Percentiles rank a stretch among this genome's conserved stretches.
Conservation (phyloP, 2,113 vertebrate species). For the Sminthopsis crassicaudata region DNA sequence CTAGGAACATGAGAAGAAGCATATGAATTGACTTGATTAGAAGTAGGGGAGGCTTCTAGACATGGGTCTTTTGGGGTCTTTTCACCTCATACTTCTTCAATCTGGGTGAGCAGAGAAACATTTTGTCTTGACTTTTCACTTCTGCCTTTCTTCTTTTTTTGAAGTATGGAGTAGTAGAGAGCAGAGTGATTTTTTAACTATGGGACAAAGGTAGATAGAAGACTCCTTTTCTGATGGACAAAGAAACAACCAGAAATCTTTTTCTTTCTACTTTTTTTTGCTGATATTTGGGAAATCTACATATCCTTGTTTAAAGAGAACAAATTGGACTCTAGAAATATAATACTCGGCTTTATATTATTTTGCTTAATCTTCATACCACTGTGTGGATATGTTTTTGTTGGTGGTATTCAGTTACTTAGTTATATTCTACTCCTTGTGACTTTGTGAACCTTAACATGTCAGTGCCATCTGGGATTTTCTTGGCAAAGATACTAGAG, state of each 20-base stretch:
- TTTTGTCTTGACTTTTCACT: not conserved
- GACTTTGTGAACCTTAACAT: not conserved
- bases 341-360: not conserved
- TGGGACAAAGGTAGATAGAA: not conserved
- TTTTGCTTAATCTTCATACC: not conserved
- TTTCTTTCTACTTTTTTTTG: not conserved
- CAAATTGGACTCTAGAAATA: not conserved
- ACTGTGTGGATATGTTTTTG: not conserved
- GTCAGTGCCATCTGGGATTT: not conserved
- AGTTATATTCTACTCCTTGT: not conserved
- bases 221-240: not conserved
- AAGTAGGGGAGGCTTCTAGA: not conserved
- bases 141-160: not conserved
- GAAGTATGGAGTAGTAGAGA: not conserved
- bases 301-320: not conserved
- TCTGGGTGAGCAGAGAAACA: not conserved
- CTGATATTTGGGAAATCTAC: not conserved
- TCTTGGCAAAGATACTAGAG: not conserved
- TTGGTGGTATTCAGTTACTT: not conserved
- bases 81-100: not conserved
- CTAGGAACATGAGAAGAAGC: not conserved
- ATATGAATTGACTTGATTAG: not conserved
- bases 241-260: not conserved
- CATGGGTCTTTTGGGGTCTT: not conserved
- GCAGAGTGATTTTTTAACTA: not conserved